Evolutionary conservation across 2,888 invertebrate species (phyloP).

Genomic region (Aspidiotus destructor): DNA sequence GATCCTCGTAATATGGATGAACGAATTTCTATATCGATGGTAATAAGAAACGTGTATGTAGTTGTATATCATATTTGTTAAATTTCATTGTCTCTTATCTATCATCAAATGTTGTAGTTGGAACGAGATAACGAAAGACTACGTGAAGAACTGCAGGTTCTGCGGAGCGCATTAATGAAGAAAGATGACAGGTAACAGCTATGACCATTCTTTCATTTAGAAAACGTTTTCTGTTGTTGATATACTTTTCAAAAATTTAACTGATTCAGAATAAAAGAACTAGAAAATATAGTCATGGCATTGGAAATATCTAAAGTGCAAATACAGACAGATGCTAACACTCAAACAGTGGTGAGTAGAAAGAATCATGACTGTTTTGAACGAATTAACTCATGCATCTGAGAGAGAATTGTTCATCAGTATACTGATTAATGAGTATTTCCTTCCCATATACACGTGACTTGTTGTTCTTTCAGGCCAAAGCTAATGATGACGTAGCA

Average conservation of each 20-base stretch:
- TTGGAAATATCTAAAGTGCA: slow-evolving; percentile 28
- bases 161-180: slow-evolving; percentile 19
- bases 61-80: no score
- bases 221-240: not conserved
- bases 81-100: no score
- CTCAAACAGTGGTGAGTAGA: slow-evolving; percentile 16
- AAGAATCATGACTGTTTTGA: not conserved
- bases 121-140: slow-evolving; percentile 22
- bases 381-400: not conserved
- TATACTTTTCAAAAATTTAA: not conserved
- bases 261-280: slow-evolving; percentile 18
- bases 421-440: not conserved
- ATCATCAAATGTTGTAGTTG: slow-evolving; percentile 6
- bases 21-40: no score
- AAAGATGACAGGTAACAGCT: slow-evolving; percentile 22
- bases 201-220: not conserved
- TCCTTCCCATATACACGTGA: no score
- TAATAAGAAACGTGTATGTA: no score
- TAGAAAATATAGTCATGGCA: slow-evolving; percentile 26
- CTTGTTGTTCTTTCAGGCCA: no score
- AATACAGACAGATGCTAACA: slow-evolving; percentile 23
- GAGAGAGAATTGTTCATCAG: not conserved
- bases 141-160: slow-evolving; percentile 17
- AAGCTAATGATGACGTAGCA: slow-evolving; percentile 7
- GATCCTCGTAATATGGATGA: no score